Evolutionary conservation across 2,888 invertebrate genomes (phyloP), one percentile per base, ranked within the genome.

Genomic region (Kryphioiulus occultus): DNA sequence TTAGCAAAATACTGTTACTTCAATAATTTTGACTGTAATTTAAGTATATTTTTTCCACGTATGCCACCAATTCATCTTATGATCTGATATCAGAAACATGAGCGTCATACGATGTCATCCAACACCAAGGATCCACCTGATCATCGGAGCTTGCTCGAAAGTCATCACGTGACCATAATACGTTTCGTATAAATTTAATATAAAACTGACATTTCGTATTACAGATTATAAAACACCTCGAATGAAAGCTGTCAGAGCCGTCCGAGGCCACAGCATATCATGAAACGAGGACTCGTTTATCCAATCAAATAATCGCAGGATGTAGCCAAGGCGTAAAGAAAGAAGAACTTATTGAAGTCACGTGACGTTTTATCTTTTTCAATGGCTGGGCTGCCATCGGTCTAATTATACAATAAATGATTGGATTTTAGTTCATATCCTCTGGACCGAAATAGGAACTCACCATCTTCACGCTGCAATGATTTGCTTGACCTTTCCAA

Each of bases 351-450:
- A 53, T 53, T 17, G 68, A 22, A 68, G 68, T 68, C 53, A 53
- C 68, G 19, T 68, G 68, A 1, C 26, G 26, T 9, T 5, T n/a
- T 26, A 19, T 26, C 12, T 68, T 68, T 68, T 26, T 68, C 68
- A 10, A 68, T 68, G 26, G 68, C 53, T n/a, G 17, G 68, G 26
- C 26, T 68, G 7, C 68, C 26, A 9, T 68, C 68, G 68, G 26
- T 26, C 68, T 68, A 68, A 68, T 68, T 68, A 68, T 68, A 26
- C 68, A 22, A 26, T 68, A 26, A 68, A 68, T 26, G 68, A 68
- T 68, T 68, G 68, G 68, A 68, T 68, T 59, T 68, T 68, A 68
- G 68, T 68, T 68, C 68, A 68, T 68, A 68, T 68, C 68, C 68
- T 68, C 26, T 68, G 26, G 26, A 68, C 68, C 68, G 68, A 68